Evolutionary conservation across 2,797 vertebrate genomes (phyloP).

Genomic region (Geotrypetes seraphini): DNA sequence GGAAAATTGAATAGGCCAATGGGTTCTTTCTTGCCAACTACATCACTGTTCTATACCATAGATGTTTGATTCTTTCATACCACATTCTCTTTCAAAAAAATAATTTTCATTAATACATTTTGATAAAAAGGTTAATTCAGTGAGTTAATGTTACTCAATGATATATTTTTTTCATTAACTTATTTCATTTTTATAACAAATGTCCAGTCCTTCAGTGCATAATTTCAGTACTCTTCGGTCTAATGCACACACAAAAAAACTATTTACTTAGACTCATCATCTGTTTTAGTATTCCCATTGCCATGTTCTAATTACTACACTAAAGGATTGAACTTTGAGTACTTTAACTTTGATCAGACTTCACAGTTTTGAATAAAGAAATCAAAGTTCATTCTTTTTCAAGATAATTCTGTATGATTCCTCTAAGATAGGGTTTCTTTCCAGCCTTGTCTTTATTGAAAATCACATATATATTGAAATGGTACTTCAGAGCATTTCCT

Average conservation of each 20-base stretch:
- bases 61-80: too few species aligned
- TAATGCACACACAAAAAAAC: slow-evolving; percentile 32
- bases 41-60: too few species aligned
- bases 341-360: slow-evolving; percentile 39
- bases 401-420: slow-evolving; percentile 56
- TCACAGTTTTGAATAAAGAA: slow-evolving; percentile 39
- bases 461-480: slow-evolving; percentile 19
- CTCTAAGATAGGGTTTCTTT: slow-evolving; percentile 40
- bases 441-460: neutral
- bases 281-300: slow-evolving; percentile 40
- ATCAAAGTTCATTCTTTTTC: slow-evolving; percentile 12
- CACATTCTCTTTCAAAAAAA: too few species aligned
- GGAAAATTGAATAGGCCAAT: too few species aligned
- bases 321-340: slow-evolving; percentile 38
- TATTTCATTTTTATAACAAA: slow-evolving; percentile 39
- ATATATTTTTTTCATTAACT: slow-evolving; percentile 32
- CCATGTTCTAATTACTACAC: slow-evolving; percentile 42
- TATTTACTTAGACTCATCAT: slow-evolving; percentile 39
- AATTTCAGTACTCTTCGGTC: slow-evolving; percentile 34
- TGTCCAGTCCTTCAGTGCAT: slow-evolving; percentile 31
- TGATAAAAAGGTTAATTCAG: slow-evolving; percentile 18
- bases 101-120: neutral
- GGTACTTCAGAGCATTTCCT: slow-evolving; percentile 10
- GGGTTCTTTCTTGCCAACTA: too few species aligned
- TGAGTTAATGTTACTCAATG: slow-evolving; percentile 36